Percentiles rank a stretch among this genome's conserved stretches.
phyloP scores from a whole-genome alignment of 2,888 invertebrate genomes.

The Suillia variegata region DNA sequence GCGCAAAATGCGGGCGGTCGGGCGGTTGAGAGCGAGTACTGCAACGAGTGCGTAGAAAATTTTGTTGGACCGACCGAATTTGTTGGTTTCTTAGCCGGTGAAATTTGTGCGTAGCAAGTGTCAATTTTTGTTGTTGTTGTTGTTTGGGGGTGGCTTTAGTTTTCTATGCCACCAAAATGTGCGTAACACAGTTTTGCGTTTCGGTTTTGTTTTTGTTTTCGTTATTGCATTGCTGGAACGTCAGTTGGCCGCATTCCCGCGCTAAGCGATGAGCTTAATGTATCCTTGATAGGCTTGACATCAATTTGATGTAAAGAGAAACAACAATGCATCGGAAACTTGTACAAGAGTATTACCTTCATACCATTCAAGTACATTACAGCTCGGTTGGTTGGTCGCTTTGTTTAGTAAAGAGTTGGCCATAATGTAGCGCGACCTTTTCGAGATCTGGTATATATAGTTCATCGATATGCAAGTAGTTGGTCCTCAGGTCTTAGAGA shows the following conservation, averaged over 20 bases:
- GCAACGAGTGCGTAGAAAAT: conserved; percentile 42
- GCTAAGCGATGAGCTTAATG: conserved; percentile 23
- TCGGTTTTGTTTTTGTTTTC: background rate
- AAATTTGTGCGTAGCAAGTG: conserved; percentile 43
- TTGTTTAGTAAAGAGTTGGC: too few species aligned
- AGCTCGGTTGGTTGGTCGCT: too few species aligned
- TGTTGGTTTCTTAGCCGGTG: conserved; percentile 48
- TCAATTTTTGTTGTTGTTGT: conserved; percentile 31
- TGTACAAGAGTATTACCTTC: background rate
- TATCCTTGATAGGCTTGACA: conserved; percentile 26
- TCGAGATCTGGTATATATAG: too few species aligned
- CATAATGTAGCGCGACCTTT: too few species aligned
- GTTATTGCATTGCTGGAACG: conserved; percentile 24
- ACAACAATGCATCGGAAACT: background rate
- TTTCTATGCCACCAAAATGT: conserved; percentile 14
- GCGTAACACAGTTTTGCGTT: conserved; percentile 28
- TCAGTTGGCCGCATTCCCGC: conserved; percentile 36
- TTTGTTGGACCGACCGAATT: conserved; percentile 50
- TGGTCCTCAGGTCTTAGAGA: too few species aligned
- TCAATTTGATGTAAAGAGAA: conserved; percentile 7
- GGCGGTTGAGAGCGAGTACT: too few species aligned
- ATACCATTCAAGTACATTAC: too few species aligned
- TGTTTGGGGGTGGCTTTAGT: conserved; percentile 15
- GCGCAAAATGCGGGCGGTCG: conserved; percentile 20
- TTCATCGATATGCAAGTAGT: too few species aligned